Conservation (phyloP, 1,140 invertebrate species). For the Drosophila guanche region DNA sequence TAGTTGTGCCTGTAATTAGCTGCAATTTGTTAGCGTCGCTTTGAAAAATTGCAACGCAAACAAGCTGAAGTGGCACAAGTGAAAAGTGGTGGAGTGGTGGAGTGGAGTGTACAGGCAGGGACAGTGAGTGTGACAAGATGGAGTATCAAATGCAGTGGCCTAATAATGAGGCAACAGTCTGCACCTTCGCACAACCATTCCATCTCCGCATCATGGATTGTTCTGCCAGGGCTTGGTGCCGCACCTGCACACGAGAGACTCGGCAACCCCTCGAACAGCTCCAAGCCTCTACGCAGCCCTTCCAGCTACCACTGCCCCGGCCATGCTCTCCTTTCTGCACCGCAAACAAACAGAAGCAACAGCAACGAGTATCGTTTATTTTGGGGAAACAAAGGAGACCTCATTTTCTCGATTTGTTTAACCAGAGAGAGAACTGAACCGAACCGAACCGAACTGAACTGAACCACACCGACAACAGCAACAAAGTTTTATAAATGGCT, state of each 20-base stretch:
- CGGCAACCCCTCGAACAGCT: not conserved
- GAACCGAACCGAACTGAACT: no score
- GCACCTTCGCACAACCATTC: slow-evolving; percentile 1
- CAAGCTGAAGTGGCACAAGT: slow-evolving; percentile 55
- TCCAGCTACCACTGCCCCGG: not conserved
- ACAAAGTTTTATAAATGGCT: slow-evolving; percentile 66
- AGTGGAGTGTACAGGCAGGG: slow-evolving; percentile 1
- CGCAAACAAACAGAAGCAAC: slow-evolving; percentile 39
- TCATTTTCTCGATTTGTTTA: slow-evolving; percentile 78
- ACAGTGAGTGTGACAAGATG: no score
- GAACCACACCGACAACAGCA: slow-evolving; percentile 21
- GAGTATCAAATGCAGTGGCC: slow-evolving; percentile 55
- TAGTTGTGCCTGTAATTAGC: slow-evolving; percentile 57
- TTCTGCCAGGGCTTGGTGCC: not conserved
- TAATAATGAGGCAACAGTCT: slow-evolving; percentile 27
- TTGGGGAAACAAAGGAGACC: slow-evolving; percentile 75
- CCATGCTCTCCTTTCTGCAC: slow-evolving; percentile 9
- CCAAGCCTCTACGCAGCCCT: slow-evolving; percentile 2
- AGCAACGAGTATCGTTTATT: slow-evolving; percentile 72
- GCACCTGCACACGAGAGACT: slow-evolving; percentile 42
- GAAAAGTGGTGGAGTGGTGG: slow-evolving; percentile 22
- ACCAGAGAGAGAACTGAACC: slow-evolving; percentile 45
- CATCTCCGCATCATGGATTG: not conserved
- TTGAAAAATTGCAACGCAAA: slow-evolving; percentile 74
- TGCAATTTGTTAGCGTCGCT: slow-evolving; percentile 63